Evolutionary conservation across 2,888 invertebrate species (phyloP), one percentile per base, ranked within the genome.

Genomic region (Steromphala cineraria): DNA sequence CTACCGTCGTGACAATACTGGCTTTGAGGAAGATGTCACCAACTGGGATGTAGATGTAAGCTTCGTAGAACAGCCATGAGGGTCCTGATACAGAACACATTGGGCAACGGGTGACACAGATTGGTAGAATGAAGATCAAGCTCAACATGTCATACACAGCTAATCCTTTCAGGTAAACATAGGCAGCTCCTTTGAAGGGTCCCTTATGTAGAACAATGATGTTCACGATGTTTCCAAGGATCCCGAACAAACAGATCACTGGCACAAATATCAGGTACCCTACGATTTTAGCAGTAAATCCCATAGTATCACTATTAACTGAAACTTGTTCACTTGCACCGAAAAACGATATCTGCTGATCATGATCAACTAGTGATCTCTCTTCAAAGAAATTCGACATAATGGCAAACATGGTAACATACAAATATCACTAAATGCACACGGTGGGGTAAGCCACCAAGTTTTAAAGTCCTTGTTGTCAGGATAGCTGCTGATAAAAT

Each of bases 21-120:
- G 83, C 80, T 71, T 83, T 83, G 19, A 81, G 19, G 67, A 83
- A 83, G n/a, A 83, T 62, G 67, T 83, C 83, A 0, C 83, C 83
- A 21, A 83, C 24, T 17, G 77, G 67, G 19, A 81, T 81, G 76
- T 79, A 81, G 31, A 83, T 21, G 52, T 80, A 83, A 8, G 83
- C 83, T 31, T 78, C 78, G 31, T 79, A 83, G 53, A 81, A 24
- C 8, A 40, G 76, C 13, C 55, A 46, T 19, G 67, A 75, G 0
- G 55, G 24, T n/a, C 56, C 46, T 3, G 67, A 19, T 13, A 80
- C 19, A n/a, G n/a, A 8, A 40, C 83, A 83, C 19, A 52, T 40
- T 4, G 79, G 78, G 21, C 82, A 82, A 2, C 81, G 81, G 7
- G 79, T 74, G 10, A 67, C 52, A 46, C 81, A 46, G 21, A 80